These are phyloP conservation scores for Meteorus sp. DNA, from an alignment of 1,140 invertebrate species.

Conservation along the genomic window DNA sequence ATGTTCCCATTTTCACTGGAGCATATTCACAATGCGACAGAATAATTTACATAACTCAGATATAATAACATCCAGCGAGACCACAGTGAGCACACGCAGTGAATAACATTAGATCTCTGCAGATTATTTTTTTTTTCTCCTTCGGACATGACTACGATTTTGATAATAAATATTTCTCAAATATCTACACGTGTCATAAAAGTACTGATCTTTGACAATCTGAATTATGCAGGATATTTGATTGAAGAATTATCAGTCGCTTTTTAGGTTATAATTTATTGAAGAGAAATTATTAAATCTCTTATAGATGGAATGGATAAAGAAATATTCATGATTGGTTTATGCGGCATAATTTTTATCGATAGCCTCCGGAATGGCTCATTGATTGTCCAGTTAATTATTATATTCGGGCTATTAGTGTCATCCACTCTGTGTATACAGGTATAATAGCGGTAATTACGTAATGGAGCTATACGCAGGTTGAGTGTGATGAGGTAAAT, in stretches of 20 bases:
- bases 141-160: too few species aligned
- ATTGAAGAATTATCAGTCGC: neutral
- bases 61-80: too few species aligned
- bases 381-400: constrained; percentile 9
- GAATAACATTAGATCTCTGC: too few species aligned
- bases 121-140: neutral
- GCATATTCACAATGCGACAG: too few species aligned
- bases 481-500: neutral
- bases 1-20: too few species aligned
- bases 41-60: too few species aligned
- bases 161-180: too few species aligned
- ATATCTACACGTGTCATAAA: too few species aligned
- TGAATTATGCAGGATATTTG: neutral
- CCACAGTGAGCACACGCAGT: too few species aligned
- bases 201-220: too few species aligned
- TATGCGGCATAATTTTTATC: neutral
- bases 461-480: neutral
- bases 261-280: neutral
- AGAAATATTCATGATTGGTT: too few species aligned
- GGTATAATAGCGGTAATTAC: constrained; percentile 5
- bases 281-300: neutral
- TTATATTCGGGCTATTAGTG: constrained; percentile 1
- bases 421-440: neutral
- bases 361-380: neutral
- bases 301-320: too few species aligned